These are phyloP conservation scores for Epicampocera succincta DNA, from an alignment of 2,888 invertebrate genomes.

Conservation along the genomic window DNA sequence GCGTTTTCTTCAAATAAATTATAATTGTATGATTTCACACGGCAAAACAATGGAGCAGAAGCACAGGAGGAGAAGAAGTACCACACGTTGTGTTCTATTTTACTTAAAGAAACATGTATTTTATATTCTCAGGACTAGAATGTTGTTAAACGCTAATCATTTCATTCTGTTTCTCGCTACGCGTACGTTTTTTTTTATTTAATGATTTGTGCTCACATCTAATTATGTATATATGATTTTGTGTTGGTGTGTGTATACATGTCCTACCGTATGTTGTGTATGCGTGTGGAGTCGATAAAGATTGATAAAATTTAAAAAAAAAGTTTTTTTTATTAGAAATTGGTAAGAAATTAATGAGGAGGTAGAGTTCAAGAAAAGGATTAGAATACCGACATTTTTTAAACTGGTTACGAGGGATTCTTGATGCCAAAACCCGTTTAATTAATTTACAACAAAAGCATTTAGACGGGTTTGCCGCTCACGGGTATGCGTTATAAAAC, in stretches of 20 bases:
- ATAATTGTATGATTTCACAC: conserved; percentile 29
- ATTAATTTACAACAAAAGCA: too few species aligned
- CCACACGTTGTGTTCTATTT: conserved; percentile 23
- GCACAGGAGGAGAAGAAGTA: conserved; percentile 9
- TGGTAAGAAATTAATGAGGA: too few species aligned
- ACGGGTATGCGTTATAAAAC: too few species aligned
- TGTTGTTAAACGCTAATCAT: conserved; percentile 27
- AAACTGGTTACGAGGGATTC: too few species aligned
- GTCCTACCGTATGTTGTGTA: not conserved
- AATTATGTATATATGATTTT: not conserved
- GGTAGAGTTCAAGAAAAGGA: too few species aligned
- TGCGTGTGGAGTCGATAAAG: too few species aligned
- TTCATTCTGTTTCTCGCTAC: not conserved
- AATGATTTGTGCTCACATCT: not conserved
- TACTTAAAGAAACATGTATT: conserved; percentile 5
- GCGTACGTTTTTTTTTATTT: not conserved
- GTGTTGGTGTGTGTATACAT: not conserved
- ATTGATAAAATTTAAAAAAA: too few species aligned
- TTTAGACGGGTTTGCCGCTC: too few species aligned
- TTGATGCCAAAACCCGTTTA: too few species aligned
- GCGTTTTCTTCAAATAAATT: not conserved
- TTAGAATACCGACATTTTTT: too few species aligned
- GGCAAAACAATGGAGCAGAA: not conserved
- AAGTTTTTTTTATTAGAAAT: too few species aligned
- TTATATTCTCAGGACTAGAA: not conserved